Evolutionary conservation across 2,113 vertebrate genomes (phyloP).

Genomic region (Dicaeum eximium): DNA sequence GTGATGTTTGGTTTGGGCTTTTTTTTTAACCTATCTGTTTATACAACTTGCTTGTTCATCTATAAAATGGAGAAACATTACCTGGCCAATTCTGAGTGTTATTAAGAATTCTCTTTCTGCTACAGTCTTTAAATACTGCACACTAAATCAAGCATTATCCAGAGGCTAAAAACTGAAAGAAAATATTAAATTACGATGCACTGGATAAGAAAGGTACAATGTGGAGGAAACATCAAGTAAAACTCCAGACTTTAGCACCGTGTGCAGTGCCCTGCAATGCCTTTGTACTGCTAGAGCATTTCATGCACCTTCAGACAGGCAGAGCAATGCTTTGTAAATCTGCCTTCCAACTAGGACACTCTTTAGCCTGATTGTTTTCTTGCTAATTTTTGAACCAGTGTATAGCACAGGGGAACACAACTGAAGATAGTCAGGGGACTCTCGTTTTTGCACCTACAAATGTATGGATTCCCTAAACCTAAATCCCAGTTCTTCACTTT

Average conservation of each 20-base stretch:
- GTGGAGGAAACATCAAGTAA: accelerated
- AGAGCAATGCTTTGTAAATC: background rate
- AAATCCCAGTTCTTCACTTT: background rate
- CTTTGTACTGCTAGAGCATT: background rate
- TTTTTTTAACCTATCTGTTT: background rate
- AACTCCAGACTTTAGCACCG: background rate
- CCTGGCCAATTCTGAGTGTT: background rate
- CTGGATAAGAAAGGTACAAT: background rate
- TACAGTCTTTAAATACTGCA: background rate
- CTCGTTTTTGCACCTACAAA: background rate
- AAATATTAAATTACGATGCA: background rate
- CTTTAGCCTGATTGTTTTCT: background rate
- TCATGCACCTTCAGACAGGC: background rate
- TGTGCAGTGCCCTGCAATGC: background rate
- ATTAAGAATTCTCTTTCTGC: background rate
- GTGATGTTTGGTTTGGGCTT: background rate
- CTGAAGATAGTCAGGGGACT: background rate
- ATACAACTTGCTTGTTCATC: background rate
- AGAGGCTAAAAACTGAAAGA: background rate
- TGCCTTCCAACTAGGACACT: background rate
- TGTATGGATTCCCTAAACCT: background rate
- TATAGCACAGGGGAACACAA: background rate
- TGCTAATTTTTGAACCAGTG: background rate
- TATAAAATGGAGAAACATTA: background rate
- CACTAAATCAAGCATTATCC: background rate